phyloP scores from a whole-genome alignment of 2,113 vertebrate genomes.

The Toxotes jaculatrix region DNA sequence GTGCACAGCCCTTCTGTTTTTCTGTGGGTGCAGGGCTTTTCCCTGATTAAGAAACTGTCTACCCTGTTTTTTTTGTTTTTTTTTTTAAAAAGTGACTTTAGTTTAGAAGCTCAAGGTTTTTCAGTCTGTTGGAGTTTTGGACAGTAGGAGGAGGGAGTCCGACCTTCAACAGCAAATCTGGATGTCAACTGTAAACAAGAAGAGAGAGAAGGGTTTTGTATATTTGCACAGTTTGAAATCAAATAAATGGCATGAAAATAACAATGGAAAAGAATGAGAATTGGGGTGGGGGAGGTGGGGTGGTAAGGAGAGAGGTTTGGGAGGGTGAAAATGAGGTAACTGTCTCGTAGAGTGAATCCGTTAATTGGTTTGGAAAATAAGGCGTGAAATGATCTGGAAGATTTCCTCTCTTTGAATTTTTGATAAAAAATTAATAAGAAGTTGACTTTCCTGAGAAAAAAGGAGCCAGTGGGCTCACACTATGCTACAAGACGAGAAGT shows the following conservation, averaged over 20 bases:
- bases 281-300: too few species aligned
- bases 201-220: not conserved
- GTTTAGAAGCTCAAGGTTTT: slow-evolving; percentile 20
- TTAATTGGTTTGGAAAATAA: not conserved
- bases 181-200: slow-evolving; percentile 40
- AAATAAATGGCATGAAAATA: not conserved
- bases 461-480: not conserved
- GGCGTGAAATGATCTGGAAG: not conserved
- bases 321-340: not conserved
- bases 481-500: not conserved
- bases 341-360: not conserved
- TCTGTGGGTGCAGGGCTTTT: slow-evolving; percentile 29
- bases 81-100: slow-evolving; percentile 43
- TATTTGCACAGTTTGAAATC: not conserved
- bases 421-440: not conserved
- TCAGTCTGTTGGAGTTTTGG: slow-evolving; percentile 39
- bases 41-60: slow-evolving; percentile 69
- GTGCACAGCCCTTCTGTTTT: slow-evolving; percentile 36
- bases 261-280: not conserved
- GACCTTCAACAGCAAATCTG: not conserved
- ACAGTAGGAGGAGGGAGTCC: not conserved
- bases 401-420: not conserved
- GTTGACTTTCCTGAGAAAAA: not conserved
- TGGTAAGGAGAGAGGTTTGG: not conserved
- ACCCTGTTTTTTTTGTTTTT: not conserved